These are phyloP conservation scores for Hippocampus kuda DNA, from an alignment of 2,797 vertebrate genomes.

Conservation along the genomic window DNA sequence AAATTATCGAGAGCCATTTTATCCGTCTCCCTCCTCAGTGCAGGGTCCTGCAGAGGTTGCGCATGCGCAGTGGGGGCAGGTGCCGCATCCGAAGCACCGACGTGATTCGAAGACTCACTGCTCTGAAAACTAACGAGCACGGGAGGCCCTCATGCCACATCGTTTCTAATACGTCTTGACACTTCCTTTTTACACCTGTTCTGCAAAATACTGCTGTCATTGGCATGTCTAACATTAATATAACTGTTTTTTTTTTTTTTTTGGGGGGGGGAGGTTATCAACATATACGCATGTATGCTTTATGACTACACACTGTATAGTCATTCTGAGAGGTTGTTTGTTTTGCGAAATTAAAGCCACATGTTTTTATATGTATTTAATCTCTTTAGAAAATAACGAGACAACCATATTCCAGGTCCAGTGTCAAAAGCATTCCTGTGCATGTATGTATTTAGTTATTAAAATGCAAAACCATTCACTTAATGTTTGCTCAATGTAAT, in stretches of 20 bases:
- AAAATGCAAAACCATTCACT: too few relatives aligned
- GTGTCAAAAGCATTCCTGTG: too few relatives aligned
- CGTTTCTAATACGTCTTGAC: neutral
- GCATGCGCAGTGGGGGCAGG: conserved; percentile 60
- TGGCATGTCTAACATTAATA: neutral
- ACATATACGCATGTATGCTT: too few relatives aligned
- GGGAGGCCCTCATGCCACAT: neutral
- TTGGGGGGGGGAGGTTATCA: too few relatives aligned
- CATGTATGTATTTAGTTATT: too few relatives aligned
- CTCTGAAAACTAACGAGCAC: neutral
- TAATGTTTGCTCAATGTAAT: too few relatives aligned
- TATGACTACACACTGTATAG: too few relatives aligned
- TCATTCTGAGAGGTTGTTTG: too few relatives aligned
- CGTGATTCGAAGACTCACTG: neutral
- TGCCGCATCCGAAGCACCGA: neutral
- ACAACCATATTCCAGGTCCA: too few relatives aligned
- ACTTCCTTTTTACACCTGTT: neutral
- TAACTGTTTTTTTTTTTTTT: neutral
- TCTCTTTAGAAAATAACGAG: too few relatives aligned
- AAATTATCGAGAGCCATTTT: conserved; percentile 83
- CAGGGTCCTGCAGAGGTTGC: conserved; percentile 43
- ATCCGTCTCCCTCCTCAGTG: conserved; percentile 15
- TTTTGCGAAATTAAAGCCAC: too few relatives aligned
- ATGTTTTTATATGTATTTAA: too few relatives aligned
- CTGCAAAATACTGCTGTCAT: neutral